Base-by-base conservation (phyloP, 2,888 invertebrate species). In the Neoascia interrupta region DNA sequence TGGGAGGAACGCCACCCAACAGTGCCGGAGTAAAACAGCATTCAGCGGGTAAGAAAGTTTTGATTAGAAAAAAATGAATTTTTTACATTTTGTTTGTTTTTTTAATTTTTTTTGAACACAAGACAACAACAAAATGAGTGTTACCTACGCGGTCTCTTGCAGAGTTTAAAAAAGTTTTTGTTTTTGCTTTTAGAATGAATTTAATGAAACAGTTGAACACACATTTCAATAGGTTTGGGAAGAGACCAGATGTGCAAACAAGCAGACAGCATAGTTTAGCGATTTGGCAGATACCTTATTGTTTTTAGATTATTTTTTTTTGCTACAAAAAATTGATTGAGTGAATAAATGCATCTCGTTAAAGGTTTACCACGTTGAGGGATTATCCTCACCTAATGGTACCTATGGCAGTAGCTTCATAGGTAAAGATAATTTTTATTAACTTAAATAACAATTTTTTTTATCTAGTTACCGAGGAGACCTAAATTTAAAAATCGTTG, bases 1-100 rank as follows among this genome's bases (percentile, higher is more conserved):
- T 61, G 84, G 85, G 49, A 82, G 84, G 41, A 34, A 87, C 87
- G 69, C 87, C 87, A 36, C 88, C 87, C 1, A 87, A 86, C 56
- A 87, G 87, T 54, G 87, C 87, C 54, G 86, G 87, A 16, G 82
- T 84, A 23, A 84, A 85, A n/a, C n/a, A n/a, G 41, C 51, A 73
- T 34, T 43, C 80, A 34, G 34, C 72, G 47, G 80, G 80, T 80
- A 80, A 56, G 61, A 19, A 11, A 28, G 18, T 36, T 58, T 47
- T 2, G 16, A 8, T 34, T 18, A n/a, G n/a, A n/a, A n/a, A n/a
- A n/a, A n/a, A n/a, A 15, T 41, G 15, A 11, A 41, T 54, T 34
- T 23, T 64, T 41, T 37, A 1, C 8, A 31, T 31, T 31, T 31
- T n/a, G n/a, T 36, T 64, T 21, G 8, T 5, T 8, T 51, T 2